Base-by-base conservation (phyloP, 1,140 invertebrate genomes). In the Mycetomoellerius zeteki region DNA sequence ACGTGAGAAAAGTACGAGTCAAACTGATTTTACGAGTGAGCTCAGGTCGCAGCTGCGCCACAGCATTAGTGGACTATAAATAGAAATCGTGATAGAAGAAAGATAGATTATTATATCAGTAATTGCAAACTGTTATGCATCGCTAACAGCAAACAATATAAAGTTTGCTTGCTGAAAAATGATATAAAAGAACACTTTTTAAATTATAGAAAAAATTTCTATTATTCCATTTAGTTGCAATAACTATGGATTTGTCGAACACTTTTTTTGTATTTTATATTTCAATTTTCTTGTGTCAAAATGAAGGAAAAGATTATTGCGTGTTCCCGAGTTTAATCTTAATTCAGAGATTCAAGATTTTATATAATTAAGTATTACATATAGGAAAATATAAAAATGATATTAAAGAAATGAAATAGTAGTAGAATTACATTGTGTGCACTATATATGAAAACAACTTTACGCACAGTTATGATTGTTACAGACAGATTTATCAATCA, bases 401-500 rank as follows among this genome's bases (percentile, higher is more conserved):
- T 37, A 14, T 30, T 7, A 64, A 62, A 62, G 16, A n/a, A 43
- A 43, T 43, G 0, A 8, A 43, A 43, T 43, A 43, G 1, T 37
- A 37, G 10, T 43, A 10, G 10, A 43, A 33, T 37, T 37, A 37
- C 4, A 71, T 21, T 80, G 27, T 47, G 4, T 14, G 0, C 47
- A 30, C 30, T 30, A 3, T 50, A 50, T 19, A 52, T 52, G 24
- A 43, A n/a, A n/a, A n/a, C n/a, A n/a, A 43, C 37, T 43, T 43
- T 43, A 43, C 7, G 8, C 37, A 43, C 8, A 43, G 8, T 47
- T 50, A 69, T 27, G 50, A 37, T 67, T 50, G 50, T 73, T 43
- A 43, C 8, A 8, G 37, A 21, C n/a, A 81, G 77, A 71, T 87
- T 89, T 69, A 84, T 88, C 62, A 71, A 30, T 10, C 1, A 3